Conservation (phyloP, 2,113 vertebrate genomes). For the Trichechus manatus region DNA sequence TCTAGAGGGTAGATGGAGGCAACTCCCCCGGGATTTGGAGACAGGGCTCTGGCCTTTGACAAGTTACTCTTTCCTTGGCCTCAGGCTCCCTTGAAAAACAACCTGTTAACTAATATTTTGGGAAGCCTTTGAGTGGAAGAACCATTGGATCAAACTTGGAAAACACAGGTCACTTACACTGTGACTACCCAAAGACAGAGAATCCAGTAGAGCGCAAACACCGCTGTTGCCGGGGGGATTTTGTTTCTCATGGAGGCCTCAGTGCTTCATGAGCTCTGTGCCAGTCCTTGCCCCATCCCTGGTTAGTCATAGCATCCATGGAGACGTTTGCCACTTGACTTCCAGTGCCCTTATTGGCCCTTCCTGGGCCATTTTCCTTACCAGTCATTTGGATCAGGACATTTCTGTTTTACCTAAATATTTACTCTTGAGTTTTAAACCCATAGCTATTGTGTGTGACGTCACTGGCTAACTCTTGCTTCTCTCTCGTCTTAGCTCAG, state of each 20-base stretch:
- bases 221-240: neutral
- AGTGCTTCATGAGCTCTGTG: neutral
- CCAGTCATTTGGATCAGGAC: neutral
- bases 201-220: neutral
- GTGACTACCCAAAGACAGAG: neutral
- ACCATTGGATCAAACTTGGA: neutral
- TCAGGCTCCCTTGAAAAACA: neutral
- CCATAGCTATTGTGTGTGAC: neutral
- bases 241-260: neutral
- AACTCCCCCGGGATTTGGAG: neutral
- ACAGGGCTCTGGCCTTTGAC: neutral
- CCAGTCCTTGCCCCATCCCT: neutral
- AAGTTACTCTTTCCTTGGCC: neutral
- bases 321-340: neutral
- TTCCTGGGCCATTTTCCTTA: neutral
- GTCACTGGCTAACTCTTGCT: neutral
- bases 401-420: slow-evolving; percentile 26
- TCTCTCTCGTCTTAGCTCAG: neutral
- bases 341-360: neutral
- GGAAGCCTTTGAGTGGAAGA: neutral
- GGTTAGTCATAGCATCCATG: neutral
- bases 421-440: slow-evolving; percentile 44
- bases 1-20: slow-evolving; percentile 1
- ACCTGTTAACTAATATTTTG: neutral
- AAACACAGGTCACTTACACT: slow-evolving; percentile 30